Conservation (phyloP, 2,113 vertebrate genomes). For the Syrrhaptes paradoxus region DNA sequence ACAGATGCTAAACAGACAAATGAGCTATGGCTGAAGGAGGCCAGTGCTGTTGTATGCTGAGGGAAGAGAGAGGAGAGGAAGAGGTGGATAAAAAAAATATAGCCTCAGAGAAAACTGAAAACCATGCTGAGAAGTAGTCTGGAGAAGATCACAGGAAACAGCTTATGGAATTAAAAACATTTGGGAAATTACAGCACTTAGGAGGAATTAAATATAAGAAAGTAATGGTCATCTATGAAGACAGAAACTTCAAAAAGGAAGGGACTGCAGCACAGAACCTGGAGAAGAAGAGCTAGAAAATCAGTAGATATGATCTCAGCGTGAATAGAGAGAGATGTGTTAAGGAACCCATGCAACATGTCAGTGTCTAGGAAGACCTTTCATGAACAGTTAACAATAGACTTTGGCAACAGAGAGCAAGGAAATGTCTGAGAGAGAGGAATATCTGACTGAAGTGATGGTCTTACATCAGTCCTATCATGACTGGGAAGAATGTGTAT, state of each 20-base stretch:
- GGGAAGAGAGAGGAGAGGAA: slow-evolving; percentile 60
- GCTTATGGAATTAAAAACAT: slow-evolving; percentile 66
- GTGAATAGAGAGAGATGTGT: not conserved
- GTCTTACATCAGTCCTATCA: slow-evolving; percentile 17
- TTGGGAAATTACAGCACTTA: slow-evolving; percentile 60
- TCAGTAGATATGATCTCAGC: slow-evolving; percentile 28
- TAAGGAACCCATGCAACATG: not conserved
- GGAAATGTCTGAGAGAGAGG: not conserved
- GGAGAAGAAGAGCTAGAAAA: slow-evolving; percentile 41
- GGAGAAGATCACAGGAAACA: slow-evolving; percentile 64
- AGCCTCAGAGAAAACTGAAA: slow-evolving; percentile 58
- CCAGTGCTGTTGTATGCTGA: slow-evolving; percentile 42
- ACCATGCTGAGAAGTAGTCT: slow-evolving; percentile 52
- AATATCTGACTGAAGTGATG: slow-evolving; percentile 30
- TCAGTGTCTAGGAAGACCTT: not conserved
- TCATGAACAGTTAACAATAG: slow-evolving; percentile 36
- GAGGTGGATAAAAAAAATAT: slow-evolving; percentile 65
- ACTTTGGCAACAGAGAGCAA: slow-evolving; percentile 6
- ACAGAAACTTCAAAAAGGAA: slow-evolving; percentile 51
- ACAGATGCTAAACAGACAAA: slow-evolving; percentile 74
- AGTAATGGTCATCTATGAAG: slow-evolving; percentile 54
- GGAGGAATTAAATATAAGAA: slow-evolving; percentile 58
- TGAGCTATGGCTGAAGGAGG: slow-evolving; percentile 68
- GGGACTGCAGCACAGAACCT: slow-evolving; percentile 21
- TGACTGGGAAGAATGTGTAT: not conserved